These are phyloP conservation scores for Bombus balteatus DNA, from an alignment of 1,140 invertebrate species.

Conservation along the genomic window DNA sequence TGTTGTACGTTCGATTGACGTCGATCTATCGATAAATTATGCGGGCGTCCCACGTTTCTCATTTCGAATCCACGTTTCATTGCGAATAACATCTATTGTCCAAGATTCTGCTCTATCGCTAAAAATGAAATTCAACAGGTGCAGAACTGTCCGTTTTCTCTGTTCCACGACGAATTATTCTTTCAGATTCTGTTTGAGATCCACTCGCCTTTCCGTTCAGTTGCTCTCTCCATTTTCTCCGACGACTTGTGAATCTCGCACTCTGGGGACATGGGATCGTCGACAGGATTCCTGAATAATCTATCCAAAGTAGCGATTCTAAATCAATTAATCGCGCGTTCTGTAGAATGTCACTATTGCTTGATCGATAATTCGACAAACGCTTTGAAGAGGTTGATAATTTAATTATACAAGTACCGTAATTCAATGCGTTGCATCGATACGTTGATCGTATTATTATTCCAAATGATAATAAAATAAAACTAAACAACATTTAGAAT, in stretches of 20 bases:
- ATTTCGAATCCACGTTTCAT: too few relatives aligned
- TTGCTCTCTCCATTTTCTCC: neutral
- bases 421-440: too few relatives aligned
- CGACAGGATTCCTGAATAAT: neutral
- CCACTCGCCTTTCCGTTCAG: neutral
- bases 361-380: neutral
- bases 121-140: slow-evolving; percentile 39
- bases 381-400: slow-evolving; percentile 2
- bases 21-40: slow-evolving; percentile 30
- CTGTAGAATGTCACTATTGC: neutral
- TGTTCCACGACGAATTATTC: neutral
- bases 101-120: neutral
- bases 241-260: neutral
- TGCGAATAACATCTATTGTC: slow-evolving; percentile 17
- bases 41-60: neutral
- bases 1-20: neutral
- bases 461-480: too few relatives aligned
- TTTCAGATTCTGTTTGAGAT: neutral
- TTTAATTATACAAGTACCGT: slow-evolving; percentile 25
- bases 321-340: slow-evolving; percentile 2
- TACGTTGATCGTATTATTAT: too few relatives aligned
- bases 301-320: neutral
- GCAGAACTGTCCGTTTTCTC: neutral
- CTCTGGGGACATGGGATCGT: neutral
- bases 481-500: too few relatives aligned